These are phyloP conservation scores for Drosophila anceps DNA, from an alignment of 2,888 invertebrate genomes.

Conservation along the genomic window DNA sequence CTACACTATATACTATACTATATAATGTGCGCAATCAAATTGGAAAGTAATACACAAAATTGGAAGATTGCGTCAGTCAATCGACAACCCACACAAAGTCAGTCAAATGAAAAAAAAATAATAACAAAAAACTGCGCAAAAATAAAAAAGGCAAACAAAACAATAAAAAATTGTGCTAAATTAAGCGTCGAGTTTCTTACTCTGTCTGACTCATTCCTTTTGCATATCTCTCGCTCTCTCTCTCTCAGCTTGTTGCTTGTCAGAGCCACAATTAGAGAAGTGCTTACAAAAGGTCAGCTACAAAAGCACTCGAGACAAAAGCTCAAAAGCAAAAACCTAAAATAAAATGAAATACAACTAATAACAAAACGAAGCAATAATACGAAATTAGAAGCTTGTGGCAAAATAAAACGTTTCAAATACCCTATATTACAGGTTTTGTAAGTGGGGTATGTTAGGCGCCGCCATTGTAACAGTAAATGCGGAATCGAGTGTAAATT, in stretches of 20 bases:
- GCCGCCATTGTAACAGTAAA: no score
- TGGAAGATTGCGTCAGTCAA: conserved; percentile 72
- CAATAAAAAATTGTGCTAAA: conserved; percentile 60
- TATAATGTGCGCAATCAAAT: conserved; percentile 53
- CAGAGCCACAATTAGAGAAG: conserved; percentile 72
- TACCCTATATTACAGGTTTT: conserved; percentile 16
- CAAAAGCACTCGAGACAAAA: conserved; percentile 60
- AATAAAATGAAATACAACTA: conserved; percentile 54
- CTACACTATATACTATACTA: conserved; percentile 18
- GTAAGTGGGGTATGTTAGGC: not conserved
- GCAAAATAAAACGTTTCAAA: conserved; percentile 71
- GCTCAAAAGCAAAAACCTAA: conserved; percentile 38
- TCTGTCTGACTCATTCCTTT: conserved; percentile 7
- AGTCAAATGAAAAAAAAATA: conserved; percentile 34
- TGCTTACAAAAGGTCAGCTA: conserved; percentile 73
- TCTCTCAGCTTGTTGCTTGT: conserved; percentile 50
- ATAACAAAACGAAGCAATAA: conserved; percentile 71
- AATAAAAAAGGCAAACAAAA: conserved; percentile 32
- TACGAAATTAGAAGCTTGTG: conserved; percentile 74
- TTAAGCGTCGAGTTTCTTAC: conserved; percentile 39
- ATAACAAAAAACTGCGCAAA: conserved; percentile 27
- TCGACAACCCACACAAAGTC: conserved; percentile 56
- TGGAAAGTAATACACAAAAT: conserved; percentile 69
- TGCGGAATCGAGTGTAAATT: not conserved
- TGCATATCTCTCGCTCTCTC: conserved; percentile 4